phyloP scores from a whole-genome alignment of 2,797 vertebrate species.

The Pitangus sulphuratus region DNA sequence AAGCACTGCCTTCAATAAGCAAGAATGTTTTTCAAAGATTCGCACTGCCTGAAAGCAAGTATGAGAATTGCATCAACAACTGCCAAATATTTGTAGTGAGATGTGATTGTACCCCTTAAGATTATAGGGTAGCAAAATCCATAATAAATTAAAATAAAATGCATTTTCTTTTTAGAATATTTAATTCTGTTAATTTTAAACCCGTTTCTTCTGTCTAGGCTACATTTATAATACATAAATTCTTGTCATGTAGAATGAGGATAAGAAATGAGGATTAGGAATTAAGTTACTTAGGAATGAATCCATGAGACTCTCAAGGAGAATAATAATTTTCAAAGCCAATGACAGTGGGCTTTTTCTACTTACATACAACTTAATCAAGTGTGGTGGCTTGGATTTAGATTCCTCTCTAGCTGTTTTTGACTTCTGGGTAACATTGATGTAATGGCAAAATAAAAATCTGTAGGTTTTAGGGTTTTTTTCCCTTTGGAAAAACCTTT shows the following conservation, averaged over 20 bases:
- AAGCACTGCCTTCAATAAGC: neutral
- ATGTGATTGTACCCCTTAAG: neutral
- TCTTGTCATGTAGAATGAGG: neutral
- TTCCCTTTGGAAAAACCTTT: neutral
- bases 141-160: neutral
- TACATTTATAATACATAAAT: neutral
- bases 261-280: neutral
- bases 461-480: neutral
- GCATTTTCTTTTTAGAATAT: neutral
- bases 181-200: neutral
- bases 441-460: neutral
- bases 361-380: neutral
- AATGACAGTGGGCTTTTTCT: neutral
- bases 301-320: neutral
- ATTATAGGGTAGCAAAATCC: neutral
- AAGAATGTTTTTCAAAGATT: neutral
- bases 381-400: neutral
- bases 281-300: neutral
- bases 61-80: neutral
- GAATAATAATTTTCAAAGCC: neutral
- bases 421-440: neutral
- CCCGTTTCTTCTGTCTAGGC: neutral
- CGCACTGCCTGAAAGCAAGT: neutral
- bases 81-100: neutral
- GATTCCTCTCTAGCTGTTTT: neutral